Conservation (phyloP, 2,113 vertebrate genomes). For the Origma solitaria region DNA sequence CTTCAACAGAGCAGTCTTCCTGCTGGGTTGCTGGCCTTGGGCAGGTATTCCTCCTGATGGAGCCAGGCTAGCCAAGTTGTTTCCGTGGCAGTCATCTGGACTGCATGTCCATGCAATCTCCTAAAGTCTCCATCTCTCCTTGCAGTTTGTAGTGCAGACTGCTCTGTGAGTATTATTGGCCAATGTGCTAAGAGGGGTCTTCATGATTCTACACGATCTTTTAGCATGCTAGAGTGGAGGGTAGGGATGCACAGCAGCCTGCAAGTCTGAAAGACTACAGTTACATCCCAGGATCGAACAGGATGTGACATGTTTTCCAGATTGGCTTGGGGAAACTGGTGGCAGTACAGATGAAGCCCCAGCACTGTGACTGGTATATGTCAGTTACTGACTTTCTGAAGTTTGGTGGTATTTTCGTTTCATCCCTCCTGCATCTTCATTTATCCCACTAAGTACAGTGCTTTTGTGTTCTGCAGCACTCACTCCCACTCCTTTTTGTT, state of each 20-base stretch:
- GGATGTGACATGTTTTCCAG: not conserved
- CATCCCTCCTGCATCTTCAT: not conserved
- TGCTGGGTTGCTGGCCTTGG: not conserved
- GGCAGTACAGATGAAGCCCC: not conserved
- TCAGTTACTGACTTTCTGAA: not conserved
- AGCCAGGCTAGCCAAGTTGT: not conserved
- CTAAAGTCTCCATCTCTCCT: not conserved
- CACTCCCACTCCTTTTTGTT: not conserved
- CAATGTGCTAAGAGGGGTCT: not conserved
- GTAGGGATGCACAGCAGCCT: not conserved
- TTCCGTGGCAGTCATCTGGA: constrained; percentile 4
- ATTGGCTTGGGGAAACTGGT: not conserved
- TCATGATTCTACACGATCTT: not conserved
- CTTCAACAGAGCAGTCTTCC: not conserved
- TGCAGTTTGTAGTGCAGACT: not conserved
- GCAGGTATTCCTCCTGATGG: not conserved
- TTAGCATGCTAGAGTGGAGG: not conserved
- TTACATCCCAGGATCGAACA: not conserved
- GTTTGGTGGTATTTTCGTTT: not conserved
- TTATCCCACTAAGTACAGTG: not conserved
- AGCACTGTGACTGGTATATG: not conserved
- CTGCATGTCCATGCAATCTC: not conserved
- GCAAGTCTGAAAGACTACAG: not conserved
- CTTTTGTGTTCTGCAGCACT: not conserved
- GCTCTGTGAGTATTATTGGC: not conserved